Percentiles rank a stretch among this genome's conserved stretches.
Evolutionary conservation across 1,140 invertebrate genomes (phyloP).

Genomic region (Pristionchus pacificus): DNA sequence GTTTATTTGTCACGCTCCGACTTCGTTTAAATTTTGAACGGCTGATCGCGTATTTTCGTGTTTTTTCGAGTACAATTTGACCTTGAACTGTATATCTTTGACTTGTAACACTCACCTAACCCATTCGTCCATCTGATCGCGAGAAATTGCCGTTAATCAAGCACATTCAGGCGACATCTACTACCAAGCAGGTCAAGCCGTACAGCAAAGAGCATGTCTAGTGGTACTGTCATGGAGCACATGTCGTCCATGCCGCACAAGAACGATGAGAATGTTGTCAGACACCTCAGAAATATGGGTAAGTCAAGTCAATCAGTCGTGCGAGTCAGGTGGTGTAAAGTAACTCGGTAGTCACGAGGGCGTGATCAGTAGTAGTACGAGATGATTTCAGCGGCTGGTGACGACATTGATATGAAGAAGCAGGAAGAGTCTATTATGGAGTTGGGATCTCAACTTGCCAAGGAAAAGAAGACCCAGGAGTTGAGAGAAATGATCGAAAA

Average conservation of each 20-base stretch:
- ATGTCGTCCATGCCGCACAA: constrained; percentile 36
- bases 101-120: no score
- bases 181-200: no score
- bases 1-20: no score
- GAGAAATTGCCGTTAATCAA: no score
- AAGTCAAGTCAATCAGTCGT: constrained; percentile 20
- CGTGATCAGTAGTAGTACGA: no score
- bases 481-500: constrained; percentile 40
- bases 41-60: not conserved
- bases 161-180: no score
- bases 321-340: constrained; percentile 10
- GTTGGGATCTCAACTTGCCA: constrained; percentile 40
- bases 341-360: not conserved
- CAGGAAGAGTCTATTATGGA: constrained; percentile 48
- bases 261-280: constrained; percentile 44
- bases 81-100: no score
- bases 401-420: constrained; percentile 47
- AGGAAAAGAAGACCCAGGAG: constrained; percentile 42
- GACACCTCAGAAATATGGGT: constrained; percentile 45
- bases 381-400: constrained; percentile 41
- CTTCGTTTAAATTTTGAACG: not conserved
- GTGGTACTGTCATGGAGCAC: constrained; percentile 45
- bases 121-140: no score
- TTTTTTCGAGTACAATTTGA: not conserved
- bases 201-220: constrained; percentile 40